Percentiles rank a stretch among this genome's conserved stretches.
phyloP scores from a whole-genome alignment of 2,888 invertebrate genomes.

The Odontothrips loti region DNA sequence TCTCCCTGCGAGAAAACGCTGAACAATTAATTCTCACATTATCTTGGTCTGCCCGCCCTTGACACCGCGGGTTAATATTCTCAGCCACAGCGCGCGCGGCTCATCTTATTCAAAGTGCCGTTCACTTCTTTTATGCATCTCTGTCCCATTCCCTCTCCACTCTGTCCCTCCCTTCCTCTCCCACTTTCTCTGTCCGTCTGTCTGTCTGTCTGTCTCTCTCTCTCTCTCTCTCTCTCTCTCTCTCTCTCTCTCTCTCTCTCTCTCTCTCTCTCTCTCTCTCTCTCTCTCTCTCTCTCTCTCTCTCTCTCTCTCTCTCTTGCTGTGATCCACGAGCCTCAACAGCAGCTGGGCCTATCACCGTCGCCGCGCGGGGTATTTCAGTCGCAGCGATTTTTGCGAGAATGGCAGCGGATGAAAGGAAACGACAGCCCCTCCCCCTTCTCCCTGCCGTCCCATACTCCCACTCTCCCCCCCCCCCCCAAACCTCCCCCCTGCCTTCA shows the following conservation, averaged over 20 bases:
- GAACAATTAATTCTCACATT: no score
- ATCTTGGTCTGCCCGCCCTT: no score
- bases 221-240: no score
- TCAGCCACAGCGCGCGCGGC: no score
- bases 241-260: no score
- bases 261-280: no score
- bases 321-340: background rate
- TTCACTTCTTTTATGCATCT: background rate
- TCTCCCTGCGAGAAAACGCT: no score
- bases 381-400: slow-evolving; percentile 17
- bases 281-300: background rate
- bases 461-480: background rate
- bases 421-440: background rate
- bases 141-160: background rate
- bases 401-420: background rate
- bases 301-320: background rate
- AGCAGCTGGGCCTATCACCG: no score
- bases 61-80: no score
- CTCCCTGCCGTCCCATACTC: background rate
- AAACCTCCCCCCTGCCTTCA: background rate
- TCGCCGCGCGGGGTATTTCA: background rate
- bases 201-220: no score
- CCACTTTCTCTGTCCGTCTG: background rate
- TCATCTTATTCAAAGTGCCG: background rate
- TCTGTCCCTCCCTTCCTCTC: background rate